Conservation (phyloP, 2,113 vertebrate species). For the Stomatorhinus ivindoensis region DNA sequence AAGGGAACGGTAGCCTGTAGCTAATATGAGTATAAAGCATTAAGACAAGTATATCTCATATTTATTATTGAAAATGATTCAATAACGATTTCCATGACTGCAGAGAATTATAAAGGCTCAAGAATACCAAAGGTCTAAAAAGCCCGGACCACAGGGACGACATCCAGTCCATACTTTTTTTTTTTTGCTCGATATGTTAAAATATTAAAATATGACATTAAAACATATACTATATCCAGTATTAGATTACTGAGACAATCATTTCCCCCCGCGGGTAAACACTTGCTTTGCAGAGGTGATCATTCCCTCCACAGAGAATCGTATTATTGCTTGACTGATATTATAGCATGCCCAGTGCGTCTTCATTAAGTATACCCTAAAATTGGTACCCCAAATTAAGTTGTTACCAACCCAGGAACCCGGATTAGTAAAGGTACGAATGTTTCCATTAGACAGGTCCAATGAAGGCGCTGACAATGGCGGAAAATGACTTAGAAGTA, state of each 20-base stretch:
- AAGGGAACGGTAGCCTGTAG: neutral
- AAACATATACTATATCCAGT: slow-evolving; percentile 61
- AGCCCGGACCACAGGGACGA: neutral
- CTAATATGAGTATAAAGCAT: neutral
- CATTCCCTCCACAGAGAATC: slow-evolving; percentile 42
- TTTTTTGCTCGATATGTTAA: slow-evolving; percentile 13
- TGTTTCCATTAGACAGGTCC: slow-evolving; percentile 26
- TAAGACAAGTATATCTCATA: neutral
- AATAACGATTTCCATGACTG: neutral
- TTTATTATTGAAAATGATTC: neutral
- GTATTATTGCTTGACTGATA: slow-evolving; percentile 54
- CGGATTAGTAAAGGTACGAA: slow-evolving; percentile 56
- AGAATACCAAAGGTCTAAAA: neutral
- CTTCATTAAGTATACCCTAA: slow-evolving; percentile 58
- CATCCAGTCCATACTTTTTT: neutral
- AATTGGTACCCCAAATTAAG: slow-evolving; percentile 64
- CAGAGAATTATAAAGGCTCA: neutral
- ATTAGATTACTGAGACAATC: slow-evolving; percentile 61
- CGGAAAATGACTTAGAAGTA: slow-evolving; percentile 34
- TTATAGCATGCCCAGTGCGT: slow-evolving; percentile 51
- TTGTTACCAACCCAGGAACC: slow-evolving; percentile 68
- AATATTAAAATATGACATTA: slow-evolving; percentile 50
- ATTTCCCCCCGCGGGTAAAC: slow-evolving; percentile 59
- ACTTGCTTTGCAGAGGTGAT: slow-evolving; percentile 43
- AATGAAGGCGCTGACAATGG: slow-evolving; percentile 49